Evolutionary conservation across 2,888 invertebrate genomes (phyloP).

Genomic region (Tetheella fluctuosa): DNA sequence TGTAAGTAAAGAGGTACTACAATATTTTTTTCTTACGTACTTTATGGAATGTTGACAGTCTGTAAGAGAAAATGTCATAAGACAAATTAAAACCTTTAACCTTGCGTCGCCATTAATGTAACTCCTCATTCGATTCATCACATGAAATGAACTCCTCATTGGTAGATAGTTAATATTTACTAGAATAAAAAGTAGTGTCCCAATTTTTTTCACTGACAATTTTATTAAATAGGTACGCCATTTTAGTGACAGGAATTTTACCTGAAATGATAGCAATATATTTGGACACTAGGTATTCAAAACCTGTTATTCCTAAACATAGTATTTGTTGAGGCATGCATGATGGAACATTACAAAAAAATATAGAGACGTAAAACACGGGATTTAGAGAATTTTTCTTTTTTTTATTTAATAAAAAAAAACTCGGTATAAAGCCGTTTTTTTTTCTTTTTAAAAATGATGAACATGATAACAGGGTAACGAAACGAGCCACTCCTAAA

Average conservation of each 20-base stretch:
- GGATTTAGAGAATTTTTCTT: background rate
- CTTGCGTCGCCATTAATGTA: background rate
- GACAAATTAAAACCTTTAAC: background rate
- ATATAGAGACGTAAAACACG: background rate
- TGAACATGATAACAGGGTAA: conserved; percentile 11
- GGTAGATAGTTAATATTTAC: conserved; percentile 1
- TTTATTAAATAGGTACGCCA: no score
- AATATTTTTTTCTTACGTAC: no score
- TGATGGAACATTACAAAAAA: background rate
- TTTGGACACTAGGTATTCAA: no score
- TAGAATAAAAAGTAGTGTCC: background rate
- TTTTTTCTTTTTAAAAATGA: conserved; percentile 8
- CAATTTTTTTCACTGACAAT: background rate
- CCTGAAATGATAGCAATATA: no score
- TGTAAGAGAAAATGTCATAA: no score
- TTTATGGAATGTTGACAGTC: no score
- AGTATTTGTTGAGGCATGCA: background rate
- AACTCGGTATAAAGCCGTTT: background rate
- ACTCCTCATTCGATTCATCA: background rate
- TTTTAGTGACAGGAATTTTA: no score
- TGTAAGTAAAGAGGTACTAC: no score
- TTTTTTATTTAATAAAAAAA: background rate
- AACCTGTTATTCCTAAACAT: background rate
- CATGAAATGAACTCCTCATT: background rate
- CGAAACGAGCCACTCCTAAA: conserved; percentile 27